Percentiles rank a stretch among this genome's conserved stretches.
Conservation (phyloP, 2,113 vertebrate species). For the Murina feae region DNA sequence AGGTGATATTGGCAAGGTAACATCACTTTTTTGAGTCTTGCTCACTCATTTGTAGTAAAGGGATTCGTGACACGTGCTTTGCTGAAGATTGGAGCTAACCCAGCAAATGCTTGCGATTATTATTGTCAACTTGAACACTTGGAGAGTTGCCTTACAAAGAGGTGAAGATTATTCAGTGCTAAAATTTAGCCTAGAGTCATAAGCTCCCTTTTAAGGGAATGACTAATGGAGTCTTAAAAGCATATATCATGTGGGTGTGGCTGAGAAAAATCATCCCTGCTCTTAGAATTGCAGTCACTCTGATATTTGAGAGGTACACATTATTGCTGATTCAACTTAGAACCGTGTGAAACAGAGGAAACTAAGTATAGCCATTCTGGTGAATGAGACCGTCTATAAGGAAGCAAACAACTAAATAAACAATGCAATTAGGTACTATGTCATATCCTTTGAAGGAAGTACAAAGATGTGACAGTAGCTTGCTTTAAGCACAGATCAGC, state of each 20-base stretch:
- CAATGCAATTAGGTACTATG: neutral
- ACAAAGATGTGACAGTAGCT: neutral
- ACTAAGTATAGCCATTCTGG: neutral
- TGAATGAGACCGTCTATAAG: neutral
- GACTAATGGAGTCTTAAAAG: constrained; percentile 27
- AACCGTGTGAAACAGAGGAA: neutral
- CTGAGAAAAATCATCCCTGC: neutral
- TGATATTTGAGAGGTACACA: neutral
- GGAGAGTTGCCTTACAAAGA: neutral
- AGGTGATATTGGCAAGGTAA: neutral
- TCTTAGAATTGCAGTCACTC: neutral
- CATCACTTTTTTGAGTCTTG: neutral
- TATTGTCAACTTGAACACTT: neutral
- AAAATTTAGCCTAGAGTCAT: constrained; percentile 15
- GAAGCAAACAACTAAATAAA: neutral
- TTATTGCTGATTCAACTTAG: constrained; percentile 26
- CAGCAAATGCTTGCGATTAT: neutral
- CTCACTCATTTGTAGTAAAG: neutral
- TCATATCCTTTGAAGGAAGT: neutral
- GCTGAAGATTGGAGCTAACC: neutral
- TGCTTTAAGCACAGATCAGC: neutral
- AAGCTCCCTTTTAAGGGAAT: constrained; percentile 39
- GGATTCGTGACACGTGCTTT: neutral
- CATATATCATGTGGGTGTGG: neutral
- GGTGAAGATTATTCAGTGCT: neutral